phyloP scores from a whole-genome alignment of 2,113 vertebrate species.

The Nestor notabilis region DNA sequence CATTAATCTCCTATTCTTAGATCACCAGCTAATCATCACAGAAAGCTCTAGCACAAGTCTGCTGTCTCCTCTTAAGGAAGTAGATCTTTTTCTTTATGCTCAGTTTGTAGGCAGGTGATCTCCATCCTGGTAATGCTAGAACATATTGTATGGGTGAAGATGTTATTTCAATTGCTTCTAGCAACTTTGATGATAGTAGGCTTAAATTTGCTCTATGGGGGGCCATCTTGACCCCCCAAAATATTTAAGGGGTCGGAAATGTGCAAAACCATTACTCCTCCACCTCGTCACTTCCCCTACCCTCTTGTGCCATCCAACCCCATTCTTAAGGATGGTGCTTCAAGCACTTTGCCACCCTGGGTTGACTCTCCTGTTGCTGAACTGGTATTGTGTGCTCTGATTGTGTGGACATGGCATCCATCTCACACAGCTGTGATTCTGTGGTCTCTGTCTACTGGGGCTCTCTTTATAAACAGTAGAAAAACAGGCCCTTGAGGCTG shows the following conservation, averaged over 20 bases:
- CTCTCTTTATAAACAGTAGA: not conserved
- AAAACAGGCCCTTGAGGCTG: not conserved
- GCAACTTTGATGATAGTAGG: not conserved
- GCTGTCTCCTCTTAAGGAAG: not conserved
- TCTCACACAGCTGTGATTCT: not conserved
- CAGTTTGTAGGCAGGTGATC: not conserved
- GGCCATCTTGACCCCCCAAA: not conserved
- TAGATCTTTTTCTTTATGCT: not conserved
- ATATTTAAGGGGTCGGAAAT: not conserved
- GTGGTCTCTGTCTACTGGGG: not conserved
- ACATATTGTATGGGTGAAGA: not conserved
- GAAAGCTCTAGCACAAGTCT: not conserved
- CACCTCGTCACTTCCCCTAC: not conserved
- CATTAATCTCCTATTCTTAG: not conserved
- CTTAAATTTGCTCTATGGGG: not conserved
- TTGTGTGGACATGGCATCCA: not conserved
- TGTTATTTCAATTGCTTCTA: not conserved
- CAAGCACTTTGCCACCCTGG: not conserved
- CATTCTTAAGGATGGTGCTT: not conserved
- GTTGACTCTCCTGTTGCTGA: not conserved
- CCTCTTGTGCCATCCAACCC: not conserved
- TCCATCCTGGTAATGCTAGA: not conserved
- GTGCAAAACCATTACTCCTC: not conserved
- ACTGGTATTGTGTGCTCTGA: accelerated
- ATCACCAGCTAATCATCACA: not conserved